phyloP scores from a whole-genome alignment of 2,797 vertebrate species.

The Acipenser transmontanus region DNA sequence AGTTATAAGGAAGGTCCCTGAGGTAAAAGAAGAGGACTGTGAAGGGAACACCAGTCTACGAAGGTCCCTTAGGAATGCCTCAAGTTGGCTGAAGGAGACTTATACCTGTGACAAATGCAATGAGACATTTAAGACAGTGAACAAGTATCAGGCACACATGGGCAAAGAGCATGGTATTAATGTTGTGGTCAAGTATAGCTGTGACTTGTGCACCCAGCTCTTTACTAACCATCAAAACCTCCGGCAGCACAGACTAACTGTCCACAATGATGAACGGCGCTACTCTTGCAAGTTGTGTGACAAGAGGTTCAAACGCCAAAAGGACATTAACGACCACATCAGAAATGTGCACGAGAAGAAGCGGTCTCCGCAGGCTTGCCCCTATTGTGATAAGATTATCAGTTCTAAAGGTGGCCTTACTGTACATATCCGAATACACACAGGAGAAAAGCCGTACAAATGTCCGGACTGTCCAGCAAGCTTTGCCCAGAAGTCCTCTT shows the following conservation, averaged over 20 bases:
- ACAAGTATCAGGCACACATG: conserved; percentile 23
- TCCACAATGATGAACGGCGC: conserved; percentile 3
- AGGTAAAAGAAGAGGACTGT: conserved; percentile 16
- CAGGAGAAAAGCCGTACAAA: conserved; percentile 28
- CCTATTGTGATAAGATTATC: conserved; percentile 34
- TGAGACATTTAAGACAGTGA: conserved; percentile 7
- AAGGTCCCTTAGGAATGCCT: background rate
- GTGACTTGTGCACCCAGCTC: conserved; percentile 24
- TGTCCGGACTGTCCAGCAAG: conserved; percentile 29
- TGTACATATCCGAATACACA: conserved; percentile 29
- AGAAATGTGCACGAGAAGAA: conserved; percentile 20
- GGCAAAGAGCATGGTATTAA: conserved; percentile 10
- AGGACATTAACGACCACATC: conserved; percentile 14
- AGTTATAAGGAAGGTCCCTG: conserved; percentile 1
- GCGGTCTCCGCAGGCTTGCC: conserved; percentile 20
- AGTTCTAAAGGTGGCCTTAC: conserved; percentile 33
- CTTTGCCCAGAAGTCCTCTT: conserved; percentile 43
- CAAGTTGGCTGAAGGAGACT: background rate
- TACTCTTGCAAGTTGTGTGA: conserved; percentile 30
- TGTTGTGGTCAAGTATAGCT: conserved; percentile 26
- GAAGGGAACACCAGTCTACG: background rate
- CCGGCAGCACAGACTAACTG: conserved; percentile 20
- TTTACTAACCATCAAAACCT: conserved; percentile 30
- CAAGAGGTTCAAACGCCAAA: conserved; percentile 29
- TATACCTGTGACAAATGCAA: conserved; percentile 10